phyloP scores from a whole-genome alignment of 2,113 vertebrate genomes.

The Noturus placidus region DNA sequence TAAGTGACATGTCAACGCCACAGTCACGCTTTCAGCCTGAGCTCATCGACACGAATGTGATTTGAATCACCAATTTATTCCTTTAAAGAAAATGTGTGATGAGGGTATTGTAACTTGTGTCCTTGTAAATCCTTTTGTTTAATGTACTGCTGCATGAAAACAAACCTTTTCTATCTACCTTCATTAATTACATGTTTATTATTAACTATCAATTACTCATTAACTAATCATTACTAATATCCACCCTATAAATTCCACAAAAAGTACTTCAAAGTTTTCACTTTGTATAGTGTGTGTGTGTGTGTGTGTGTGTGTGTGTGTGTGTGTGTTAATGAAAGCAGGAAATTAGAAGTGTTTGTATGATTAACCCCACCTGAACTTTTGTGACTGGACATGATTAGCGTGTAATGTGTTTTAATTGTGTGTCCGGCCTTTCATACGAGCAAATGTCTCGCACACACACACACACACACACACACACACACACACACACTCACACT shows the following conservation, averaged over 20 bases:
- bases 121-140: neutral
- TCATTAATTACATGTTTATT: no score
- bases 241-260: no score
- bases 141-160: neutral
- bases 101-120: neutral
- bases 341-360: neutral
- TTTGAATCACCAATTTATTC: neutral
- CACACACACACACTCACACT: neutral
- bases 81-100: neutral
- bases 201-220: neutral
- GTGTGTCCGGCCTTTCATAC: neutral
- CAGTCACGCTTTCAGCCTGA: no score
- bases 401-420: slow-evolving; percentile 8
- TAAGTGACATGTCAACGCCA: neutral
- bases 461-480: neutral
- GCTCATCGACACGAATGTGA: no score
- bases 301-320: slow-evolving; percentile 7
- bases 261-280: neutral
- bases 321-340: neutral
- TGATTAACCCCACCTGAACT: neutral
- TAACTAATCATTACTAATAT: neutral
- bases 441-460: neutral
- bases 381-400: neutral
- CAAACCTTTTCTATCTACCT: neutral
- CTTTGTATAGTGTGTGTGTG: neutral